Percentiles rank a stretch among this genome's conserved stretches.
Evolutionary conservation across 2,888 invertebrate species (phyloP).

Genomic region (Diarsia dahlii): DNA sequence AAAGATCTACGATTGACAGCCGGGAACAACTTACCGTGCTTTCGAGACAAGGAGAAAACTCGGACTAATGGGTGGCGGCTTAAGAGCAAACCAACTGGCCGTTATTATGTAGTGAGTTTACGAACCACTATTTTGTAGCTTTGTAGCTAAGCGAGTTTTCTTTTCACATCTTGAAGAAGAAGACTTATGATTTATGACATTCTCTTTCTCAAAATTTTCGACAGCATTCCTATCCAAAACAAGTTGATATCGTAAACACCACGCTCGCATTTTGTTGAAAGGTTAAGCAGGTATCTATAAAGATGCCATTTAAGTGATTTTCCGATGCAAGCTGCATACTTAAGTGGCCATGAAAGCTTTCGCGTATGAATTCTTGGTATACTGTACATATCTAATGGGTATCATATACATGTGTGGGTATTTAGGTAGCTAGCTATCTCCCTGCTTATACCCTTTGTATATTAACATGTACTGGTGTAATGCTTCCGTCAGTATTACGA

Average conservation of each 20-base stretch:
- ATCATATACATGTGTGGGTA: slow-evolving; percentile 18
- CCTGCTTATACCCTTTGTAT: slow-evolving; percentile 44
- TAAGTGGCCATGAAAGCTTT: slow-evolving; percentile 29
- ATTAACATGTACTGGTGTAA: slow-evolving; percentile 66
- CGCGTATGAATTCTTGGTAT: neutral
- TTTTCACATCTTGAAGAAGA: neutral
- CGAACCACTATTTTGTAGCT: no score
- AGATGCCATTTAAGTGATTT: neutral
- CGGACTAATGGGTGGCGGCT: no score
- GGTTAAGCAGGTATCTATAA: neutral
- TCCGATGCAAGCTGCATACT: neutral
- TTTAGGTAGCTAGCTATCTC: slow-evolving; percentile 13
- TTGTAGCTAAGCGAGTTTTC: no score
- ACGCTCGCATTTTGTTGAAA: neutral
- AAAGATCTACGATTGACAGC: no score
- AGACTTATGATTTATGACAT: neutral
- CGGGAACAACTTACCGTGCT: no score
- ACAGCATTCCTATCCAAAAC: neutral
- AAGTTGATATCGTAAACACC: neutral
- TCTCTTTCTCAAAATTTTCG: neutral
- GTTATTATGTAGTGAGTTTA: no score
- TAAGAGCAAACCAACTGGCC: no score
- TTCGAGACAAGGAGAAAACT: no score
- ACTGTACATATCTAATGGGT: slow-evolving; percentile 1
- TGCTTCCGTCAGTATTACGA: slow-evolving; percentile 65